Evolutionary conservation across 2,113 vertebrate species (phyloP).

Genomic region (Hemichromis elongatus): DNA sequence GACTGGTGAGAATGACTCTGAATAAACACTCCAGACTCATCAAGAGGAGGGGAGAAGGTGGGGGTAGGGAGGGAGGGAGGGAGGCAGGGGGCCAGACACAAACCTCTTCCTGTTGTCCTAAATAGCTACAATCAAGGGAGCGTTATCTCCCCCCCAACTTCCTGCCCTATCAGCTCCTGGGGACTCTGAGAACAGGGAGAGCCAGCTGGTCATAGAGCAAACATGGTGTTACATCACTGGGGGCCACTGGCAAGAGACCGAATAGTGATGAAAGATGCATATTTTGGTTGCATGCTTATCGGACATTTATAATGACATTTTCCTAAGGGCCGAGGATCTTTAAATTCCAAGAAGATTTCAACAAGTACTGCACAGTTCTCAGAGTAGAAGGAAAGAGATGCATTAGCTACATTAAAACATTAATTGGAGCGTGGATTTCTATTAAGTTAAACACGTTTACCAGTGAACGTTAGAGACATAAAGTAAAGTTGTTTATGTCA

Average conservation of each 20-base stretch:
- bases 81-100: conserved; percentile 50
- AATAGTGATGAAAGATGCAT: neutral
- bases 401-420: neutral
- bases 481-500: neutral
- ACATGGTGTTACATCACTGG: neutral
- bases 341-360: neutral
- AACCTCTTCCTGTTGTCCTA: conserved; percentile 61
- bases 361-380: neutral
- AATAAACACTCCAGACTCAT: conserved; percentile 47
- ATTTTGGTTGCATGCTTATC: neutral
- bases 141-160: conserved; percentile 47
- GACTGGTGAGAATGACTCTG: conserved; percentile 44
- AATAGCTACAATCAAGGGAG: conserved; percentile 60
- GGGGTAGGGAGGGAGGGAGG: neutral
- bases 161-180: conserved; percentile 48
- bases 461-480: neutral
- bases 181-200: conserved; percentile 22
- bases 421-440: neutral
- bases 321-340: neutral
- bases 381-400: neutral
- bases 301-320: neutral
- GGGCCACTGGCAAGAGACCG: neutral
- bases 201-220: neutral
- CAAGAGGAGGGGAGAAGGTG: neutral
- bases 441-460: neutral